phyloP scores from a whole-genome alignment of 2,888 invertebrate species.

The Cheilosia soror region DNA sequence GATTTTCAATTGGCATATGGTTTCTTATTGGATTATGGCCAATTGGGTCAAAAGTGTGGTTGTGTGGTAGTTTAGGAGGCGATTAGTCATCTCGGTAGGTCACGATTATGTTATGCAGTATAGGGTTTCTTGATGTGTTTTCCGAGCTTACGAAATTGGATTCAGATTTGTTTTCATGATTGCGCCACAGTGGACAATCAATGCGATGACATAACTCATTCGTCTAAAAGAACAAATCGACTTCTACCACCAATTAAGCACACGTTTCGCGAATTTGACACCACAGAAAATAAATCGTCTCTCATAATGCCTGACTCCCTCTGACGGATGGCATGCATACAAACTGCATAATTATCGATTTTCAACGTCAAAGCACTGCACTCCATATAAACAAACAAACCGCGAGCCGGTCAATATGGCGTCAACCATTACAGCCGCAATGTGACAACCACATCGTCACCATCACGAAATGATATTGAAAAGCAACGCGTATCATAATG shows the following conservation, averaged over 20 bases:
- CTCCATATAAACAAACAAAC: constrained; percentile 13
- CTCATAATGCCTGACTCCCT: background rate
- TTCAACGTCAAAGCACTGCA: constrained; percentile 8
- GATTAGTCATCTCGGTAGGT: constrained; percentile 42
- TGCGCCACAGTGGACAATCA: background rate
- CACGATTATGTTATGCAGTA: constrained; percentile 30
- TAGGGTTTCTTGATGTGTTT: constrained; percentile 7
- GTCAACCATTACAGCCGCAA: constrained; percentile 18
- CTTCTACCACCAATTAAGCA: background rate
- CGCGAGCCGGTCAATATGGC: constrained; percentile 17
- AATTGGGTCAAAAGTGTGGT: constrained; percentile 62
- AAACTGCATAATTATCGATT: constrained; percentile 10
- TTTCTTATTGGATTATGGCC: constrained; percentile 53
- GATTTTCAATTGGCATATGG: constrained; percentile 45
- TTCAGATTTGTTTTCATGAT: too few relatives aligned
- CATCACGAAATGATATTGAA: constrained; percentile 59
- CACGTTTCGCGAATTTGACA: background rate
- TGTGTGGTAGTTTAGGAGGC: constrained; percentile 32
- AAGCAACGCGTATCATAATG: constrained; percentile 69
- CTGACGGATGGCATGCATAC: background rate
- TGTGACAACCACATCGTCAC: constrained; percentile 22
- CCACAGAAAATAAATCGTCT: background rate
- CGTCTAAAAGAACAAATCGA: too few relatives aligned
- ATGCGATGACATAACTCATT: background rate
- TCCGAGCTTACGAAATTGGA: constrained; percentile 8